A percentile compares a stretch with the other conserved stretches of the same genome.
These are phyloP conservation scores for Strix uralensis DNA, from an alignment of 2,113 vertebrate genomes.

Conservation along the genomic window DNA sequence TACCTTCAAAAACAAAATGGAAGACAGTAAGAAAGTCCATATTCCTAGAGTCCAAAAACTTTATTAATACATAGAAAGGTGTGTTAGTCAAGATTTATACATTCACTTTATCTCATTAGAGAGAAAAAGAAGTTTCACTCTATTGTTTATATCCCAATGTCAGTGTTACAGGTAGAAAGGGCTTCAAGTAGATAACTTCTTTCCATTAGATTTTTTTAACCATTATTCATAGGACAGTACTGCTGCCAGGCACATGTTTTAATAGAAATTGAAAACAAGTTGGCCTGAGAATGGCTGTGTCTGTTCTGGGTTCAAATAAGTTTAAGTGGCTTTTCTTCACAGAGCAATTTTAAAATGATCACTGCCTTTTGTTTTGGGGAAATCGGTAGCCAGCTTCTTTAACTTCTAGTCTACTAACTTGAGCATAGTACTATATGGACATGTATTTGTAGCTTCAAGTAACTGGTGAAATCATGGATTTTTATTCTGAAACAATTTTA, in stretches of 20 bases:
- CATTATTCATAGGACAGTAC: not conserved
- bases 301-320: not conserved
- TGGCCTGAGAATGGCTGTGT: not conserved
- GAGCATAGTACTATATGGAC: not conserved
- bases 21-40: conserved; percentile 15
- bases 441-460: not conserved
- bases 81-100: not conserved
- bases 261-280: not conserved
- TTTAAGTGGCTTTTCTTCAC: not conserved
- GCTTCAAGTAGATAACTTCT: not conserved
- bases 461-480: not conserved
- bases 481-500: not conserved
- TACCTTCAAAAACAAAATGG: not conserved
- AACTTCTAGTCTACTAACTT: not conserved
- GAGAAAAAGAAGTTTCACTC: not conserved
- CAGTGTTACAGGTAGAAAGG: not conserved
- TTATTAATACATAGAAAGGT: conserved; percentile 47
- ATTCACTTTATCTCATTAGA: not conserved
- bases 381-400: not conserved
- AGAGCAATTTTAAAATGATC: not conserved
- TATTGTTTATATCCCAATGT: not conserved
- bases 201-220: not conserved
- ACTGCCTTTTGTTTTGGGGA: not conserved
- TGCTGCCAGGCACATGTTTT: not conserved
- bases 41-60: conserved; percentile 31